Percentiles rank a stretch among this genome's conserved stretches.
Conservation (phyloP, 2,888 invertebrate species). For the Campoletis raptor region DNA sequence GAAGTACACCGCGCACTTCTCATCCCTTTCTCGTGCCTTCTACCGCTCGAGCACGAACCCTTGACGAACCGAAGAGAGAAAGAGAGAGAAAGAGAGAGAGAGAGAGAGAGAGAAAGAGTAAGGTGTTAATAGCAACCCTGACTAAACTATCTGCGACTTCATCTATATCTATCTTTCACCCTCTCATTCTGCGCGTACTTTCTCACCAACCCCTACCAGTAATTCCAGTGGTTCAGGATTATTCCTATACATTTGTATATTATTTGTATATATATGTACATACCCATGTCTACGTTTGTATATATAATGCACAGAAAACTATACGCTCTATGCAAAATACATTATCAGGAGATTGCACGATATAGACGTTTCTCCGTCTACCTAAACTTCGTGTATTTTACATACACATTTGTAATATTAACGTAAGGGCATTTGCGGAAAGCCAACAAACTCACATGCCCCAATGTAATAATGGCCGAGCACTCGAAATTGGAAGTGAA, state of each 20-base stretch:
- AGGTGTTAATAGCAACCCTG: conserved; percentile 83
- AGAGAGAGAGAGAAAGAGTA: conserved; percentile 8
- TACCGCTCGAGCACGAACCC: conserved; percentile 50
- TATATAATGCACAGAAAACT: not conserved
- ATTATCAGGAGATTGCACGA: conserved; percentile 4
- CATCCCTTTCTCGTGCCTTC: conserved; percentile 33
- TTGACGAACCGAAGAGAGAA: not conserved
- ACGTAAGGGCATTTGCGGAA: conserved; percentile 48
- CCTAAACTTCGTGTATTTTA: conserved; percentile 30
- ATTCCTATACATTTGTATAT: not conserved
- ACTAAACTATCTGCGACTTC: conserved; percentile 69
- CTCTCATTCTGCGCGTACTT: conserved; percentile 32
- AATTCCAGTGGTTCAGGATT: conserved; percentile 30
- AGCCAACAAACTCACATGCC: conserved; percentile 52
- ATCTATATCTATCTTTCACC: conserved; percentile 52
- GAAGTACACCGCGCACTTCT: conserved; percentile 80
- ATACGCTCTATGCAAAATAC: not conserved
- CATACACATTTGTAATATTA: conserved; percentile 22
- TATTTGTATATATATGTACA: not conserved
- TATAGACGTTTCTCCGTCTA: conserved; percentile 10
- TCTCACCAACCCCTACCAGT: conserved; percentile 43
- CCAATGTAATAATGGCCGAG: conserved; percentile 49
- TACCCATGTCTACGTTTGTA: not conserved
- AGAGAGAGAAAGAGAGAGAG: conserved; percentile 46
- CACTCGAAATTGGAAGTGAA: conserved; percentile 40